Evolutionary conservation across 1,140 invertebrate species (phyloP), one percentile per base, ranked within the genome.

Genomic region (Leptinotarsa lineolata): DNA sequence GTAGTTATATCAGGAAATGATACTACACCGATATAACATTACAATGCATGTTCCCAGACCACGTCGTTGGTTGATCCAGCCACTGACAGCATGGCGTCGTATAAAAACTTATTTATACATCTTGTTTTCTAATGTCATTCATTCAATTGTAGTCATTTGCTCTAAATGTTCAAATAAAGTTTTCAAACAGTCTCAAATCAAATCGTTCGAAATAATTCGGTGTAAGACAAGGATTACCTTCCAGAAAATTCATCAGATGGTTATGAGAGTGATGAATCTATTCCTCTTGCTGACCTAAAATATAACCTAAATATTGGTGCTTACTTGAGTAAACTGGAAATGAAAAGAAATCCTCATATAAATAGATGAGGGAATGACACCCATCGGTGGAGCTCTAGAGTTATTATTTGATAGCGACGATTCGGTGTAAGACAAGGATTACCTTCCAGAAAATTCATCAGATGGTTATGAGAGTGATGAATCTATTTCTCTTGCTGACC

Each of bases 371-470:
- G 60, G 60, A 63, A 63, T 63, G 60, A 21, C 20, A 22, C 60
- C 60, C 60, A 63, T n/a, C 60, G 20, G 20, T 63, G 15, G 3
- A 20, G 60, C 60, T 63, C 20, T 45, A 1, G 65, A 39, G 39
- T 18, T 67, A 64, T 64, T 67, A 67, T 67, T 67, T 67, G 65
- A 45, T 45, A 67, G 65, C 24, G 65, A 45, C 39, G 65, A 45
- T 67, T 67, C 60, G 60, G 20, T 22, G 11, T 20, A 63, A 63
- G 60, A 63, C 15, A 63, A 63, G 60, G 60, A 63, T 63, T 63
- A 22, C 60, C 60, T 63, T 16, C 60, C 60, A 63, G 30, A 67
- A 67, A 67, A 67, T 67, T 67, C 39, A 45, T 67, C 1, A 45
- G 65, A 45, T 67, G 60, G 20, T 63, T 67, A 67, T 45, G 30